Percentiles rank a stretch among this genome's conserved stretches.
phyloP scores from a whole-genome alignment of 2,113 vertebrate species.

The Athene noctua region DNA sequence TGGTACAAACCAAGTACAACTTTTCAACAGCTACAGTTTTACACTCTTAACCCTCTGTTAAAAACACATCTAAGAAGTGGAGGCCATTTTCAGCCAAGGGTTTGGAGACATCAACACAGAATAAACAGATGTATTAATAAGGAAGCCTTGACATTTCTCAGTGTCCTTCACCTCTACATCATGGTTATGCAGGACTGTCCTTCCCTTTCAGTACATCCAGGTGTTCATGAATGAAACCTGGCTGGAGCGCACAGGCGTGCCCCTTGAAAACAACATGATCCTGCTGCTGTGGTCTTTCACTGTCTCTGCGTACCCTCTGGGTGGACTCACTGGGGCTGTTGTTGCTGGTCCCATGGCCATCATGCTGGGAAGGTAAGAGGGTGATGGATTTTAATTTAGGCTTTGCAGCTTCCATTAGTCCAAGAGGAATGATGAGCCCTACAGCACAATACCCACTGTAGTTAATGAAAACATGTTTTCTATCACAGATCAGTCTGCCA shows the following conservation, averaged over 20 bases:
- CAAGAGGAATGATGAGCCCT: neutral
- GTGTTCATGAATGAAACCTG: slow-evolving; percentile 84
- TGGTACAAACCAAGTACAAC: neutral
- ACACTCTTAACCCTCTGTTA: neutral
- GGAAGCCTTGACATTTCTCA: neutral
- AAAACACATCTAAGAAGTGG: neutral
- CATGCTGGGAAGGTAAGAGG: slow-evolving; percentile 81
- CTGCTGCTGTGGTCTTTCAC: slow-evolving; percentile 89
- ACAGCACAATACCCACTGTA: neutral
- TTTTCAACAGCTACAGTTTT: neutral
- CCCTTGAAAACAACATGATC: slow-evolving; percentile 73
- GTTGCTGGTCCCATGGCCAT: slow-evolving; percentile 87
- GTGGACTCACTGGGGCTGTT: slow-evolving; percentile 82
- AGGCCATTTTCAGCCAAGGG: neutral
- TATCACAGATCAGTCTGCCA: neutral
- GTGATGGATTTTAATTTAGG: neutral
- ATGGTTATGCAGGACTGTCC: neutral
- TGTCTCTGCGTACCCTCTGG: slow-evolving; percentile 85
- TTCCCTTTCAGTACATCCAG: slow-evolving; percentile 81
- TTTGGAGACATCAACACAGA: neutral
- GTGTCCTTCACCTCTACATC: neutral
- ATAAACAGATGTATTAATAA: neutral
- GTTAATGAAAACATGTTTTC: neutral
- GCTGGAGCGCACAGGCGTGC: slow-evolving; percentile 71
- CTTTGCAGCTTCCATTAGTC: neutral